These are phyloP conservation scores for Eucidaris tribuloides DNA, from an alignment of 35 echinoderm and acorn worm species.

Conservation along the genomic window DNA sequence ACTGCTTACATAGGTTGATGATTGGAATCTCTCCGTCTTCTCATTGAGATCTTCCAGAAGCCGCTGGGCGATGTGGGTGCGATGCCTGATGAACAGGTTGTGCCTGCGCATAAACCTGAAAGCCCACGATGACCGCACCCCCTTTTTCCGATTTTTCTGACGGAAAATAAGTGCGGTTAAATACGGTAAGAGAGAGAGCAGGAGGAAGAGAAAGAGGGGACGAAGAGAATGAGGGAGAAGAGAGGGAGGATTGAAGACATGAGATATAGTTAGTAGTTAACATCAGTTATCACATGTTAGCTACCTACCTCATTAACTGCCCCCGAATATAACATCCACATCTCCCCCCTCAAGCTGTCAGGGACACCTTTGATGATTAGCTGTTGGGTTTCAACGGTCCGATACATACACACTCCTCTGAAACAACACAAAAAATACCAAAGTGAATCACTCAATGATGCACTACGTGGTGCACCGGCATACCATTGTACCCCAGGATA, in stretches of 20 bases:
- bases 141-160: too few relatives aligned
- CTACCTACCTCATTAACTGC: slow-evolving; percentile 91
- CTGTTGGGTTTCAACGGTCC: slow-evolving; percentile 86
- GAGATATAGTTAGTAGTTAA: too few relatives aligned
- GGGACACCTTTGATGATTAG: slow-evolving; percentile 96
- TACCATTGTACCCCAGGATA: too few relatives aligned
- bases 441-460: too few relatives aligned
- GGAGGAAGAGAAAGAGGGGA: background rate
- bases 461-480: background rate
- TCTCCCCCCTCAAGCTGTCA: slow-evolving; percentile 87
- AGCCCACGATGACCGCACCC: too few relatives aligned
- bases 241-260: too few relatives aligned
- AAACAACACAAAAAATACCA: slow-evolving; percentile 35
- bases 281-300: too few relatives aligned
- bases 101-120: background rate
- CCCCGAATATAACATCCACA: slow-evolving; percentile 97
- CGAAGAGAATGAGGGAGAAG: background rate
- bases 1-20: background rate
- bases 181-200: too few relatives aligned
- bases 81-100: background rate
- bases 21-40: background rate
- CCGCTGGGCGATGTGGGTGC: background rate
- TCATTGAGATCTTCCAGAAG: background rate
- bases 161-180: too few relatives aligned
- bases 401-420: slow-evolving; percentile 96